phyloP scores from a whole-genome alignment of 1,140 invertebrate genomes.

The Cylas formicarius region DNA sequence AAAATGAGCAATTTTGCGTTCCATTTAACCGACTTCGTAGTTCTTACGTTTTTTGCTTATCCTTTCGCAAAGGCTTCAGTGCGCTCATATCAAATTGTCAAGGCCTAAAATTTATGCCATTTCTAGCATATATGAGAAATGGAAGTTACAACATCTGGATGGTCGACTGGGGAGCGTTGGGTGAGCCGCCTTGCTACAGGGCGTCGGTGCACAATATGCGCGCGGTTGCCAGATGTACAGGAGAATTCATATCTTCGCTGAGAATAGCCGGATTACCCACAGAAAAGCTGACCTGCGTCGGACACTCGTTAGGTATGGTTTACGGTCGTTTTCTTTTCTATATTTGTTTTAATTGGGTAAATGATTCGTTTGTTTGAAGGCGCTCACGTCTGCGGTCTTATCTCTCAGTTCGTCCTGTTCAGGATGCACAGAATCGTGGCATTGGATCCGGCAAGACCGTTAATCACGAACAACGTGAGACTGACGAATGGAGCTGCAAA shows the following conservation, averaged over 20 bases:
- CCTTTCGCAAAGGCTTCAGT: too few species aligned
- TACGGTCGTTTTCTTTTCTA: neutral
- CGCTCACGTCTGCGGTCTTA: slow-evolving; percentile 66
- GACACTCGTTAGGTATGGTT: slow-evolving; percentile 57
- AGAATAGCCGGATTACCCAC: slow-evolving; percentile 54
- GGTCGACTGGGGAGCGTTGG: slow-evolving; percentile 63
- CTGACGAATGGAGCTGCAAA: slow-evolving; percentile 61
- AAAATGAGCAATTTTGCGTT: too few species aligned
- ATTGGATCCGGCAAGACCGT: slow-evolving; percentile 65
- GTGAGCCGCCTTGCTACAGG: slow-evolving; percentile 63
- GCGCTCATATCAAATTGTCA: too few species aligned
- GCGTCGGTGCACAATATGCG: slow-evolving; percentile 59
- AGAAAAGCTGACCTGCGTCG: slow-evolving; percentile 59
- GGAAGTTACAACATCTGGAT: slow-evolving; percentile 68
- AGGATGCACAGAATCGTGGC: slow-evolving; percentile 57
- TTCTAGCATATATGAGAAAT: slow-evolving; percentile 57
- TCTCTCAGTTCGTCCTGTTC: slow-evolving; percentile 58
- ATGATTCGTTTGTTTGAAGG: slow-evolving; percentile 21
- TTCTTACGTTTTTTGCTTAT: too few species aligned
- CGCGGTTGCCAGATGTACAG: slow-evolving; percentile 58
- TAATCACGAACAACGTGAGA: slow-evolving; percentile 55
- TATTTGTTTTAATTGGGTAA: neutral
- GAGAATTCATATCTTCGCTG: slow-evolving; percentile 52
- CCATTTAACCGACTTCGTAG: too few species aligned
- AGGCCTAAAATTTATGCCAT: too few species aligned